Percentiles rank a stretch among this genome's conserved stretches.
Evolutionary conservation across 2,113 vertebrate genomes (phyloP).

Genomic region (Lampris incognitus): DNA sequence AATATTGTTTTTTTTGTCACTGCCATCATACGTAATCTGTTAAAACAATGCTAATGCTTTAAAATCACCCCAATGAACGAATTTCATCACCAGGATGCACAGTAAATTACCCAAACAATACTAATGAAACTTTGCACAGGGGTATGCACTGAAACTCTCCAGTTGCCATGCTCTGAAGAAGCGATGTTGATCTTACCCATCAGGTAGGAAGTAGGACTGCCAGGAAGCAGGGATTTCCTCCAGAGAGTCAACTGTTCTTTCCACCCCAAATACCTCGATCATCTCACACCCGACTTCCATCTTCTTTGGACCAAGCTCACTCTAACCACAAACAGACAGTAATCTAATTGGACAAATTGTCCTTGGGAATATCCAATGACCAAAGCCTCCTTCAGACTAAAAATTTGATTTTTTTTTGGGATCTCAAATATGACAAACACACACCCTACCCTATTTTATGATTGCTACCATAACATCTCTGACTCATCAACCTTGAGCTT

Average conservation of each 20-base stretch:
- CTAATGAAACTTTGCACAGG: no score
- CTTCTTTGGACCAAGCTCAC: conserved; percentile 78
- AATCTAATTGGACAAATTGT: background rate
- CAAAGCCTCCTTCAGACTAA: background rate
- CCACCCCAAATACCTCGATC: conserved; percentile 85
- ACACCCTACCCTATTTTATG: no score
- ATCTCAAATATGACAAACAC: no score
- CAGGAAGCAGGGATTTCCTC: conserved; percentile 73
- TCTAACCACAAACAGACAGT: conserved; percentile 64
- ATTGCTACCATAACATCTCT: no score
- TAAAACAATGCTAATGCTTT: no score
- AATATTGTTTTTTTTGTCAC: no score
- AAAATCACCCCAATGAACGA: no score
- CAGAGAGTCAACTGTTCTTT: conserved; percentile 74
- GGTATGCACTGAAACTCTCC: background rate
- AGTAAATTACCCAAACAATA: no score
- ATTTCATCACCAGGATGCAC: no score
- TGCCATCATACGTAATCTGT: no score
- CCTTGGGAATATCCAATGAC: background rate
- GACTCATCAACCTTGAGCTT: no score
- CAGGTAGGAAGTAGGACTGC: conserved; percentile 88
- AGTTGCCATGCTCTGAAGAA: background rate
- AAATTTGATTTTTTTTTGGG: no score
- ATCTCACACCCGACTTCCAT: conserved; percentile 74
- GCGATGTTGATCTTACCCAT: conserved; percentile 81